Evolutionary conservation across 1,140 invertebrate species (phyloP), one percentile per base, ranked within the genome.

Genomic region (Drosophila pseudoananassae): DNA sequence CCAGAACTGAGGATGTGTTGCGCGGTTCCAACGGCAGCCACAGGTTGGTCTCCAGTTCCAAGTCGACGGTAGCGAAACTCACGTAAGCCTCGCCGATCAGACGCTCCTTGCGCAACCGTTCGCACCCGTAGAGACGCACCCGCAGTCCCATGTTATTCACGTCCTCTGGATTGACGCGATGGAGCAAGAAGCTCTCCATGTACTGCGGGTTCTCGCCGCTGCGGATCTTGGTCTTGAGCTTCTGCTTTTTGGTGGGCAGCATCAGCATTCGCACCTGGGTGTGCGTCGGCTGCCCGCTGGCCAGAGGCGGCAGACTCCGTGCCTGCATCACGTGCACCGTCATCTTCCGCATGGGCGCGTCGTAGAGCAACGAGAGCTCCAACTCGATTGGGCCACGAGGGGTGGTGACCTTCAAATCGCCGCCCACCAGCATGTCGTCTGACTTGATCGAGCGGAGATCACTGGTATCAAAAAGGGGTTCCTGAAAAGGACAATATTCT

Each of bases 101-200:
- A 70, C 97, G 94, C 91, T 98, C 97, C 43, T 97, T 94, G 12
- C 97, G 94, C 96, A 98, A 97, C 55, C 97, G 93, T 91, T 97
- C 96, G 92, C 96, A 96, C 3, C 97, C 97, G 90, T 98, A 98
- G 10, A 99, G 94, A n/a, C 98, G 94, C 27, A 98, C 94, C 31
- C 98, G 94, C 0, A 98, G 93, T 0, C 97, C 97, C 94, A 98
- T 96, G 14, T 96, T 96, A 88, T 96, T 96, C 1, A 98, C 96
- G 84, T 98, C 98, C 93, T 98, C 97, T 92, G 96, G 97, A 93
- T 97, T 97, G 38, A 98, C 97, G 90, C 97, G 96, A 91, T 95
- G 97, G 66, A 99, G 94, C 38, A 97, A 93, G 92, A 98, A 98
- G 78, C 96, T 97, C 91, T 98, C 98, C 94, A 98, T 96, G 85